These are phyloP conservation scores for Cancer borealis DNA, from an alignment of 2,888 invertebrate genomes.

Conservation along the genomic window DNA sequence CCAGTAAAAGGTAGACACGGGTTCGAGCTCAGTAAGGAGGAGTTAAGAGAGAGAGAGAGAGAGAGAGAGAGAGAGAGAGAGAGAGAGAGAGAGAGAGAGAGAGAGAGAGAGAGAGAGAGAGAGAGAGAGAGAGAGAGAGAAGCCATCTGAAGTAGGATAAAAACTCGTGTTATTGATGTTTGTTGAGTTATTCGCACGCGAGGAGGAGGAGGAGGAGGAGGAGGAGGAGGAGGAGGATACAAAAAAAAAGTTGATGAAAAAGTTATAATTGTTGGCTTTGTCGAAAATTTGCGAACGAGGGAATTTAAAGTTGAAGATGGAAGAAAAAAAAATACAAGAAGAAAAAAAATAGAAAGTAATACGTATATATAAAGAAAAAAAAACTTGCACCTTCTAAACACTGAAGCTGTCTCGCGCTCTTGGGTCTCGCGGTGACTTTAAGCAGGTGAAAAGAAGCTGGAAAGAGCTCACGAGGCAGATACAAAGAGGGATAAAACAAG, in stretches of 20 bases:
- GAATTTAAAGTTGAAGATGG: neutral
- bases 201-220: neutral
- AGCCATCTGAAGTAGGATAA: neutral
- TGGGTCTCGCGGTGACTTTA: neutral
- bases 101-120: constrained; percentile 8
- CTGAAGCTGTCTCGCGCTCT: neutral
- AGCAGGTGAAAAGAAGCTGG: too few relatives aligned
- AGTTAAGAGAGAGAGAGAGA: constrained; percentile 21
- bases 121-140: neutral
- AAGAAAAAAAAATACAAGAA: neutral
- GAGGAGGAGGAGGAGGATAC: neutral
- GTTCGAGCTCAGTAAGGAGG: neutral
- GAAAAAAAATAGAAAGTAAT: neutral
- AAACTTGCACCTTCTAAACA: neutral
- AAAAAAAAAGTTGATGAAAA: neutral
- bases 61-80: constrained; percentile 44
- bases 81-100: constrained; percentile 20
- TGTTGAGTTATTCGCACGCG: neutral
- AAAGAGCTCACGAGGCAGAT: neutral
- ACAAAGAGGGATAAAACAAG: neutral
- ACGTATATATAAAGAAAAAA: neutral
- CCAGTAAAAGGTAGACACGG: constrained; percentile 16
- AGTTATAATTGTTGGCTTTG: constrained; percentile 21
- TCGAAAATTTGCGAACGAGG: constrained; percentile 24
- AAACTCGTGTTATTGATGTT: neutral